Base-by-base conservation (phyloP, 1,140 invertebrate genomes). In the Cotesia vestalis region DNA sequence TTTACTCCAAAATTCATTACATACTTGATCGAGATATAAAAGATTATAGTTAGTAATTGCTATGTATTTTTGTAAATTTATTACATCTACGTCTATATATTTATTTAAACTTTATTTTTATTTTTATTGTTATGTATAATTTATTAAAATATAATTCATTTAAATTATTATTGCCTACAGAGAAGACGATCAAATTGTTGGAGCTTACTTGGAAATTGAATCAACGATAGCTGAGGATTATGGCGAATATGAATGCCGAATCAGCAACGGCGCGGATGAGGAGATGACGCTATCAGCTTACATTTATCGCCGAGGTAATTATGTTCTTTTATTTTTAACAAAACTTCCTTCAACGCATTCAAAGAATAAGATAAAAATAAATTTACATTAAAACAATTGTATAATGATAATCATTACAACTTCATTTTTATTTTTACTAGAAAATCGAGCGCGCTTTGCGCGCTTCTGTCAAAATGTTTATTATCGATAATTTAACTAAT, bases 161-260 rank as follows among this genome's bases (percentile, higher is more conserved):
- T 4, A 66, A 62, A 52, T 66, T 62, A 72, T 38, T 63, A 9
- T 73, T 71, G 75, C 77, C 77, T 76, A 70, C 88, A 92, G 92
- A 69, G 92, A 93, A 75, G 89, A 91, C 73, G 87, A 89, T 35
- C 90, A 92, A 78, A 91, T 92, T 62, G 88, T 92, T 71, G 92
- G 92, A 1, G 90, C 91, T 27, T 93, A 92, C 79, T 83, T 94
- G 77, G 87, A 86, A 62, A 91, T 93, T 67, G 86, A 88, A 38
- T 84, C 88, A 46, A 88, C 92, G 52, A 83, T 84, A 59, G 79
- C 84, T 34, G 89, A 90, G 74, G 91, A 93, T 86, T 92, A 91
- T 79, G 91, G 91, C 17, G 87, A 89, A 64, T 94, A 93, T 81
- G 87, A 89, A 72, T 94, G 92, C 80, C 79, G 81, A 71, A 81